Base-by-base conservation (phyloP, 2,888 invertebrate genomes). In the Amiota communis region DNA sequence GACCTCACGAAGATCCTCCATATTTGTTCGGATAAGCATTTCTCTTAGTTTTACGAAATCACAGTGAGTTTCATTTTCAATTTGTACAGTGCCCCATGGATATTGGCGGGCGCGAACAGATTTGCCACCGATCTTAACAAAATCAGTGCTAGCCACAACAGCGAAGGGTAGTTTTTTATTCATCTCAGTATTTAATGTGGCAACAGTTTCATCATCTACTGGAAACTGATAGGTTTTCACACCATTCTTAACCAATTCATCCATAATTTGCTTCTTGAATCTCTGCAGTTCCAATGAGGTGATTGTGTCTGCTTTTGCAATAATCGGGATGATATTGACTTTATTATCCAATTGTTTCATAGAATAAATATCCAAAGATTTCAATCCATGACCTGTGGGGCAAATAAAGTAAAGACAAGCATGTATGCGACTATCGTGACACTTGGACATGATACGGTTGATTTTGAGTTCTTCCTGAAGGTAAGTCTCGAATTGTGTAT, bases 331-430 rank as follows among this genome's bases (percentile, higher is more conserved):
- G 79, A 99, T 97, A 91, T 99, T 99, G 8, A 97, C 97, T 92
- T 99, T 99, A 80, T 96, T 97, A 89, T 99, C 98, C 81, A 99
- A 91, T 89, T 98, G 98, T 90, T 99, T 98, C 98, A 99, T 98
- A 89, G 99, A 99, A 72, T 98, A 98, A 87, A 99, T 92, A 91
- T 99, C 99, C 78, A 99, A 94, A 0, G 99, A 98, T 90, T 99
- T 99, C 77, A 99, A 91, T 0, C 98, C 98, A 87, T 93, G 94
- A 8, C 94, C 93, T 23, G 99, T 99, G 0, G 99, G 99, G 86
- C 98, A 98, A 77, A 99, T 97, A 90, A 99, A 99, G 91, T 99
- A 99, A 20, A 99, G 92, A 88, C 99, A 99, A 74, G 96, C 96
- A 90, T 99, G 99, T 76, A 98, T 97, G 74, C 99, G 91, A 78